Conservation (phyloP, 2,888 invertebrate species). For the Drosophila prostipennis region DNA sequence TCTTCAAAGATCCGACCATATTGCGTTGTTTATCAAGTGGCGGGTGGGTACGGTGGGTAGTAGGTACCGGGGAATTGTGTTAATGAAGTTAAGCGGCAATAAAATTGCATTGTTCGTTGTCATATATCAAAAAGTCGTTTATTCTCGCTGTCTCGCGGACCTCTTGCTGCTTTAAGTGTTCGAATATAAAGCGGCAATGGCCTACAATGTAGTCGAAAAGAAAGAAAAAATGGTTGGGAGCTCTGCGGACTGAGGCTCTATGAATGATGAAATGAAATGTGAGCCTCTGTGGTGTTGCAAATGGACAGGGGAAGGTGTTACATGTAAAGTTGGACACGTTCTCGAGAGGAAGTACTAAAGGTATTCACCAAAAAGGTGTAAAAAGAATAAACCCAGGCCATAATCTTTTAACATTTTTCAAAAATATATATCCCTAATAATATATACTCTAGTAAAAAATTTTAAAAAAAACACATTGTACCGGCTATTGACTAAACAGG, state of each 20-base stretch:
- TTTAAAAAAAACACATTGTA: no score
- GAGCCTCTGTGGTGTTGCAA: not conserved
- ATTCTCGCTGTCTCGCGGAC: slow-evolving; percentile 22
- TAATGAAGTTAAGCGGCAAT: slow-evolving; percentile 79
- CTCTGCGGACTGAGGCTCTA: not conserved
- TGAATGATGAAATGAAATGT: not conserved
- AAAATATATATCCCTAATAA: no score
- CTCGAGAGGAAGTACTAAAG: not conserved
- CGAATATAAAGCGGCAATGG: slow-evolving; percentile 23
- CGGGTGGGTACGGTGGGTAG: not conserved
- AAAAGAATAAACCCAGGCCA: no score
- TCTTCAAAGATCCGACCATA: slow-evolving; percentile 75
- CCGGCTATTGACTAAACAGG: not conserved
- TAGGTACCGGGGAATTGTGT: slow-evolving; percentile 41
- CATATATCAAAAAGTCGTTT: slow-evolving; percentile 57
- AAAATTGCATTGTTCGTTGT: slow-evolving; percentile 74
- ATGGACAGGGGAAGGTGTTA: slow-evolving; percentile 16
- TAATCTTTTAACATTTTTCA: no score
- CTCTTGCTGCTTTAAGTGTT: slow-evolving; percentile 43
- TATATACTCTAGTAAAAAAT: no score
- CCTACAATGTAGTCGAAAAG: slow-evolving; percentile 58
- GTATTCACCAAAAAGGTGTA: not conserved
- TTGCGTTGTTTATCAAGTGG: slow-evolving; percentile 38
- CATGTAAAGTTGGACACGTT: slow-evolving; percentile 10
- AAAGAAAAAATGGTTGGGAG: not conserved